Percentiles rank a stretch among this genome's conserved stretches.
phyloP scores from a whole-genome alignment of 2,113 vertebrate genomes.

The Pachyramphus minor region DNA sequence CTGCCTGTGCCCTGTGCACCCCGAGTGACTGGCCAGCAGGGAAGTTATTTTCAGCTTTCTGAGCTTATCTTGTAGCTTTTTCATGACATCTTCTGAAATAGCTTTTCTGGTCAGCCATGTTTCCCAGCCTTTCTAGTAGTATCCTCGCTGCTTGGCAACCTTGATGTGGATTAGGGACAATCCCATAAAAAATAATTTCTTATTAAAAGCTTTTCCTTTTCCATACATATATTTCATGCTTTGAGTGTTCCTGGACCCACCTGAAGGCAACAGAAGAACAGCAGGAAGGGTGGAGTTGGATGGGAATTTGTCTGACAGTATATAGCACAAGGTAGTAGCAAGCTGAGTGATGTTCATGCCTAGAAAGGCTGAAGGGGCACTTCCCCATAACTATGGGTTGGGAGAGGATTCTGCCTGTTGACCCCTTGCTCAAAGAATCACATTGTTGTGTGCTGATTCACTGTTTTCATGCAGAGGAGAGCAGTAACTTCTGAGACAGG shows the following conservation, averaged over 20 bases:
- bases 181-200: conserved; percentile 22
- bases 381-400: background rate
- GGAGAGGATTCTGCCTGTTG: background rate
- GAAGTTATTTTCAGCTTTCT: conserved; percentile 81
- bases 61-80: conserved; percentile 80
- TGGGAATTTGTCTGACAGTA: background rate
- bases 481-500: background rate
- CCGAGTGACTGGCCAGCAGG: conserved; percentile 60
- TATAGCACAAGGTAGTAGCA: background rate
- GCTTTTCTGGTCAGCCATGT: conserved; percentile 78
- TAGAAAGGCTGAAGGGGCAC: background rate
- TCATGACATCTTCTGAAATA: conserved; percentile 81
- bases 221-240: conserved; percentile 28
- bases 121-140: conserved; percentile 70
- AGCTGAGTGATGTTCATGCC: background rate
- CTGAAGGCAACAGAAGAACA: background rate
- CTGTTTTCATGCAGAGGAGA: background rate
- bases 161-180: background rate
- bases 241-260: background rate
- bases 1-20: conserved; percentile 41
- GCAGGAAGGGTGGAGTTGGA: background rate
- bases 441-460: background rate
- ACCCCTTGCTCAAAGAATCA: background rate
- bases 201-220: conserved; percentile 28
- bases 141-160: background rate